A percentile compares a stretch with the other conserved stretches of the same genome.
Conservation (phyloP, 2,113 vertebrate species). For the Neolamprologus toae region DNA sequence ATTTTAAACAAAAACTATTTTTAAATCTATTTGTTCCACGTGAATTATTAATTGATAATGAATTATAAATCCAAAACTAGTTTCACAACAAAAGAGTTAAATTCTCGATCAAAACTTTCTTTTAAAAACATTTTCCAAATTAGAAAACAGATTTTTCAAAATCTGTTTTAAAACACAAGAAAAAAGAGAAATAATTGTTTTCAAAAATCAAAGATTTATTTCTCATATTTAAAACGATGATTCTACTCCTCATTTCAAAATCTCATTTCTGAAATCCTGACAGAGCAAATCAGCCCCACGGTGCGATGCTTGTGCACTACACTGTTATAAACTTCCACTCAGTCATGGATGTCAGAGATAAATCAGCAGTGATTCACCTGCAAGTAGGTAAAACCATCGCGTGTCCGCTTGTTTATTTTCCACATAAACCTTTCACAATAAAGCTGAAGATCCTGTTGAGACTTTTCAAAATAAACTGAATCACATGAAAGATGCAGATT, state of each 20-base stretch:
- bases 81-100: neutral
- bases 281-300: neutral
- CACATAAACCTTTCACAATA: neutral
- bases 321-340: neutral
- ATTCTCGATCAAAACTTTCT: neutral
- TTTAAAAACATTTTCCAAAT: neutral
- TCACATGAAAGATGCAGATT: neutral
- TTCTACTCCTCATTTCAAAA: neutral
- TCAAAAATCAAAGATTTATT: neutral
- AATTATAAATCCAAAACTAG: neutral
- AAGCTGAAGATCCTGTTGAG: neutral
- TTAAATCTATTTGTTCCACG: neutral
- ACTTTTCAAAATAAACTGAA: neutral
- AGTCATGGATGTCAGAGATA: neutral
- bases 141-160: neutral
- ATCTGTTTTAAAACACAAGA: neutral
- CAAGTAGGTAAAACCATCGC: rapidly evolving
- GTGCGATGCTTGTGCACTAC: rapidly evolving
- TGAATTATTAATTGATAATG: neutral
- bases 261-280: neutral
- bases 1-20: neutral
- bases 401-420: rapidly evolving
- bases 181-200: neutral
- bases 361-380: neutral
- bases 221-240: neutral